phyloP scores from a whole-genome alignment of 2,797 vertebrate species.

The Coregonus suidteri region DNA sequence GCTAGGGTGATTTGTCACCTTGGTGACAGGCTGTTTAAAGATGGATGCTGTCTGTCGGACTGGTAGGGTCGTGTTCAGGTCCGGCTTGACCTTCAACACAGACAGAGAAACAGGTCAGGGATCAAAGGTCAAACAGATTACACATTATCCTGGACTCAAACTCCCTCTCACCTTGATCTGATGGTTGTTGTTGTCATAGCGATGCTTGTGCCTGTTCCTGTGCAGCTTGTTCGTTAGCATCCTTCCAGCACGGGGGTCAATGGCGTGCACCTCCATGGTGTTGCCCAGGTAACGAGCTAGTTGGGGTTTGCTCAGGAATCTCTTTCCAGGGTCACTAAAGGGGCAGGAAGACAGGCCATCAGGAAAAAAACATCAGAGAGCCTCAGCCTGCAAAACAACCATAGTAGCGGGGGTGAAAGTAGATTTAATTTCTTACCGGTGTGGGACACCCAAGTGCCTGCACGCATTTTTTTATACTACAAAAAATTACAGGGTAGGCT shows the following conservation, averaged over 20 bases:
- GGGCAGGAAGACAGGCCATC: background rate
- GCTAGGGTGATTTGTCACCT: constrained; percentile 97
- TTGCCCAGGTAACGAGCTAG: constrained; percentile 86
- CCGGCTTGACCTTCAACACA: constrained; percentile 85
- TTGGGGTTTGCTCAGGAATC: constrained; percentile 93
- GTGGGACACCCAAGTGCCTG: no score
- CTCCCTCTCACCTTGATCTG: constrained; percentile 82
- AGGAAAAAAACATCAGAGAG: background rate
- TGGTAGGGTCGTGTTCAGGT: constrained; percentile 94
- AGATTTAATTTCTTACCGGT: no score
- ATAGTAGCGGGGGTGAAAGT: no score
- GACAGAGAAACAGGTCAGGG: background rate
- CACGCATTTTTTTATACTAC: no score
- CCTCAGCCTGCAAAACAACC: no score
- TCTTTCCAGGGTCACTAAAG: constrained; percentile 89
- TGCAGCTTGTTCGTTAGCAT: constrained; percentile 90
- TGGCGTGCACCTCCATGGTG: constrained; percentile 84
- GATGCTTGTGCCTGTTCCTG: constrained; percentile 87
- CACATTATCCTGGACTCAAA: background rate
- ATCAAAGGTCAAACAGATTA: background rate
- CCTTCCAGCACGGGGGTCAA: constrained; percentile 86
- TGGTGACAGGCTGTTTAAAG: constrained; percentile 97
- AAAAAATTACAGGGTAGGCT: no score
- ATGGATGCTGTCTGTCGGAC: constrained; percentile 97
- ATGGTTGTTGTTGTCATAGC: constrained; percentile 82